Percentiles rank a stretch among this genome's conserved stretches.
Conservation (phyloP, 1,140 invertebrate genomes). For the Vollenhovia emeryi region DNA sequence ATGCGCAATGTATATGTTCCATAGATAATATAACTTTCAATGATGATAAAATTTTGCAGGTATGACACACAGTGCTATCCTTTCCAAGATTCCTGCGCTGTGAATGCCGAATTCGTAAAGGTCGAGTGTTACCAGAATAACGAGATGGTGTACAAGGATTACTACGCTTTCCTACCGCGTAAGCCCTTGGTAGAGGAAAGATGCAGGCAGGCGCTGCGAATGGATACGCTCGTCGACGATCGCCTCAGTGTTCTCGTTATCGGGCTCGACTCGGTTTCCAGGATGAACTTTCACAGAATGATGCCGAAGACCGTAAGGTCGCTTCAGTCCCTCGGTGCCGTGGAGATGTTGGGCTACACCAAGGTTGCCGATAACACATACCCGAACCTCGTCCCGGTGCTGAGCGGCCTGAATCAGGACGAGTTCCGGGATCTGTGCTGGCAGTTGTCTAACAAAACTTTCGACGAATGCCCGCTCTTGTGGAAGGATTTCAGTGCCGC, state of each 20-base stretch:
- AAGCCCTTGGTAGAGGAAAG: constrained; percentile 80
- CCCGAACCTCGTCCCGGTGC: constrained; percentile 91
- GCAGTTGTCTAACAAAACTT: constrained; percentile 82
- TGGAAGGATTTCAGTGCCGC: constrained; percentile 86
- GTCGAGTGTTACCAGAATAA: constrained; percentile 86
- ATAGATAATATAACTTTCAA: neutral
- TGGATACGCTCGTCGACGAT: constrained; percentile 62
- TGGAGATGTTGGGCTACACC: constrained; percentile 92
- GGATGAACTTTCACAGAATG: constrained; percentile 93
- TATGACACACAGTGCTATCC: constrained; percentile 82
- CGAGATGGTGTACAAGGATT: constrained; percentile 88
- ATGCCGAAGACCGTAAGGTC: constrained; percentile 90
- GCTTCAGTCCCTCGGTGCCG: constrained; percentile 87
- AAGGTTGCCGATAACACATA: constrained; percentile 95
- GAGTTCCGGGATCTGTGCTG: constrained; percentile 88
- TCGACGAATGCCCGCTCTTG: constrained; percentile 87
- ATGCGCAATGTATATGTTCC: neutral
- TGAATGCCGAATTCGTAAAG: constrained; percentile 87
- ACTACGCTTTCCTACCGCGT: constrained; percentile 88
- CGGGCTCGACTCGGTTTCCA: constrained; percentile 95
- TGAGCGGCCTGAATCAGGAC: constrained; percentile 88
- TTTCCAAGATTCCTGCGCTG: constrained; percentile 81
- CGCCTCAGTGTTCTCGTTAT: constrained; percentile 90
- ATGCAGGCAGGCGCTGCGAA: constrained; percentile 55
- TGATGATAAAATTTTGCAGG: constrained; percentile 64